Base-by-base conservation (phyloP, 1,140 invertebrate species). In the Tetragnatha versicolor region DNA sequence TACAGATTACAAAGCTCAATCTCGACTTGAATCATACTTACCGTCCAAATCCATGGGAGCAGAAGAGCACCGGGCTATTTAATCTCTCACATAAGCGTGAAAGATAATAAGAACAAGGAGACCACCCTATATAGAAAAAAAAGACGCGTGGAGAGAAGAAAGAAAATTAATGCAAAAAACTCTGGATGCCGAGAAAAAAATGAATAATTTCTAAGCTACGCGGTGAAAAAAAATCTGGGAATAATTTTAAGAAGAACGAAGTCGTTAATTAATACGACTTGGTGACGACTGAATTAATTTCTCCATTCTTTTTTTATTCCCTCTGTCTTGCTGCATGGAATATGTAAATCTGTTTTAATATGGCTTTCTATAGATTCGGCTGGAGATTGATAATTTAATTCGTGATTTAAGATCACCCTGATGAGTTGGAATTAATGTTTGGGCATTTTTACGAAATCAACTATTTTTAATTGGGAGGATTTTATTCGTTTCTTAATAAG, bases 211-310 rank as follows among this genome's bases (percentile, higher is more conserved):
- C 53, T 29, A 37, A 37, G 68, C 51, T 70, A 33, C 31, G 10
- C 22, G 17, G 10, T 7, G 17, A 53, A 31, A 31, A 53, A 58
- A 73, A 70, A 42, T 60, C 25, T 58, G 53, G 60, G 60, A 73
- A 73, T 73, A 73, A 73, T 73, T 73, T 73, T 42, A 33, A 61
- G 69, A 73, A 70, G 68, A 70, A 70, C 58, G 69, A 60, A 53
- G 22, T 58, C 69, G 51, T 73, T 73, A 73, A 73, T 73, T 73
- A 73, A 73, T 60, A 55, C 55, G 69, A 73, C 69, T 73, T 51
- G 69, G 69, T 73, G 69, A 73, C 69, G 69, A 55, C 69, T 73
- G 69, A 73, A 73, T 73, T 73, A 73, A 73, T 73, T 73, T 51
- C 35, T 35, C 31, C 53, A 45, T 60, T 60, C 53, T 60, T 45